Base-by-base conservation (phyloP, 2,888 invertebrate species). In the Calliphora vomitoria region DNA sequence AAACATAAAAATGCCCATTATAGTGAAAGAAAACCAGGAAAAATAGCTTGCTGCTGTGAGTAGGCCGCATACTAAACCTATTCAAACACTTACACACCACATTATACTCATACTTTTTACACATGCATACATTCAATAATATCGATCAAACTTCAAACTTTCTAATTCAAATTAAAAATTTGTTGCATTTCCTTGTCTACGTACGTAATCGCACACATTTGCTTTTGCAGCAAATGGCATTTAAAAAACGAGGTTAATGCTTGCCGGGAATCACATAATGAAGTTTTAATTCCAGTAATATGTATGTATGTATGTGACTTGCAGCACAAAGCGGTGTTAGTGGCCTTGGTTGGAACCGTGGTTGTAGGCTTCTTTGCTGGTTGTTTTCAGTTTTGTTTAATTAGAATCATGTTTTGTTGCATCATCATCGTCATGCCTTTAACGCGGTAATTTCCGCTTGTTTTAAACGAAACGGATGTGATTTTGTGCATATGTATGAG, bases 131-230 rank as follows among this genome's bases (percentile, higher is more conserved):
- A 75, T 86, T 91, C 90, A 89, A 89, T 90, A 89, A 80, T 93
- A 93, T 93, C 93, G 93, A 93, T 93, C 93, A 93, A 93, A 93
- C 93, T 92, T 93, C 91, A 92, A 92, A 91, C 53, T 91, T 85
- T 85, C 85, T 85, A 85, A 85, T 85, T 90, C 89, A 88, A 91
- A 91, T 91, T 91, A 87, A 88, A 78, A 71, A 72, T 76, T 41
- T 81, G 25, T 64, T 74, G 47, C 58, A 82, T 80, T 80, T 74
- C 66, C 75, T 53, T 76, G 35, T 35, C 55, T 18, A 13, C 38
- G 5, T 75, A 62, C 31, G 11, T 58, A 55, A 8, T 68, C 38
- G n/a, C 68, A 62, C n/a, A n/a, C n/a, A n/a, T n/a, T n/a, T n/a
- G n/a, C n/a, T n/a, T 41, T 75, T 13, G 4, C 53, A 53, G 15